Evolutionary conservation across 2,797 vertebrate species (phyloP), one percentile per base, ranked within the genome.

Genomic region (Rachycentron canadum): DNA sequence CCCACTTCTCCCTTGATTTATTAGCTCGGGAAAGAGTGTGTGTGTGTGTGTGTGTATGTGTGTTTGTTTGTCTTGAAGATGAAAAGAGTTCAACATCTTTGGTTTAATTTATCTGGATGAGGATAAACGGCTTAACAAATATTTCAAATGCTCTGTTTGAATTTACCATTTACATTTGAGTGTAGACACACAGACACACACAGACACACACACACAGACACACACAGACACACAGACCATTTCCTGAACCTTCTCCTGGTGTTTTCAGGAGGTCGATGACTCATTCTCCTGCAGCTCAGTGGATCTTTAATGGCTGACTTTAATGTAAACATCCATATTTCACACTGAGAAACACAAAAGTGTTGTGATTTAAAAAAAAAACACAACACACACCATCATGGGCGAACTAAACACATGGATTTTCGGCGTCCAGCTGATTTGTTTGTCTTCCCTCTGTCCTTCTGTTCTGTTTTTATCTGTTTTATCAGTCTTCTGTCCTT

Each of bases 401-500:
- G n/a, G 30, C 11, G 5, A 1, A 41, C 59, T 21, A 1, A 43
- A 7, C 21, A 40, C 6, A 26, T 2, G 28, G 72, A 76, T 30
- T 50, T 50, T 19, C 36, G 47, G 26, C 30, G 8, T 41, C 4
- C 62, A 19, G 28, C 25, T 55, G 5, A 53, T 61, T 36, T 67
- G 41, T 69, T 73, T 60, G 25, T 7, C 71, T 45, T 49, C 25
- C 55, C 28, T 58, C 49, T 16, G 49, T 43, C 57, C 12, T 11
- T 47, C 30, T 67, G n/a, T 23, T 76, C 38, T 23, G 40, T 38
- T 49, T 69, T 30, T 70, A 67, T 83, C 84, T 17, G 11, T 50
- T 43, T 71, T 0, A 76, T 78, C 82, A 49, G 45, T 72, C 66
- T 26, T 49, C 58, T 28, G 9, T 59, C 21, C 62, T 65, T 26